Conservation (phyloP, 2,113 vertebrate genomes). For the mouse (Mus musculus) region GRCm39 chr3:135011001-135011500, state of each 20-base stretch:
- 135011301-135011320: background rate
- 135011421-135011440: background rate
- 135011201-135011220: conserved; percentile 18
- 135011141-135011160: conserved; percentile 45
- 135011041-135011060: conserved; percentile 49
- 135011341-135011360: background rate
- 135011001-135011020: conserved; percentile 43
- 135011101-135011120: background rate
- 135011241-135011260: background rate
- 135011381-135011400: background rate
- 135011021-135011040: conserved; percentile 15
- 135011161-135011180: conserved; percentile 18
- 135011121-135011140: background rate
- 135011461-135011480: background rate
- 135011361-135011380: background rate
- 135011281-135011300: background rate
- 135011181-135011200: background rate
- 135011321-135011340: background rate
- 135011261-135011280: background rate
- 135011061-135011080: conserved; percentile 42
- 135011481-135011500: background rate
- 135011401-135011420: background rate
- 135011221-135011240: background rate
- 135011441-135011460: background rate
- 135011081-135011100: conserved; percentile 7